Evolutionary conservation across 2,888 invertebrate genomes (phyloP), one percentile per base, ranked within the genome.

Genomic region (Ditula angustiorana): DNA sequence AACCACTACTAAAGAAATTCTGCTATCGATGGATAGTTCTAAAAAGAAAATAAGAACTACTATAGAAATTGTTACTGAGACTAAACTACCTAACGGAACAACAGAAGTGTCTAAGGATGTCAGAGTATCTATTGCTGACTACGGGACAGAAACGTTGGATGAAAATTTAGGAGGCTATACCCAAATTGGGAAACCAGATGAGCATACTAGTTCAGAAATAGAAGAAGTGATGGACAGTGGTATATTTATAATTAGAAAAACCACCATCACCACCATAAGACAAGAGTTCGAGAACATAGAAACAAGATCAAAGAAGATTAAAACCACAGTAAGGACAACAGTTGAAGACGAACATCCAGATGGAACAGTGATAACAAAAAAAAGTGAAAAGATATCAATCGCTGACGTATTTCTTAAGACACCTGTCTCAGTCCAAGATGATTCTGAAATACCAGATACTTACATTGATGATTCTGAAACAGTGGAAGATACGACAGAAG

Each of bases 271-370:
- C 16, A 92, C 89, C 0, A 83, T 77, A 19, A 79, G 77, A 41
- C 87, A 92, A 78, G 84, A 87, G 69, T 90, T 82, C 67, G 84
- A 86, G 71, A 88, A 88, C 73, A 41, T 37, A 2, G 67, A 71
- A 44, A 75, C 70, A 16, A 79, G 69, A 28, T 77, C 79, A 8
- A 86, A 78, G 66, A 92, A 91, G 82, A 80, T 89, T 3, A 92
- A 88, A 76, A 90, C 88, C 5, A 80, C 77, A 2, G 76, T 87
- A 5, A 84, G 76, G 69, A 87, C 85, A 16, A 66, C 83, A 1
- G 80, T 79, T 60, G 90, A 90, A 81, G 90, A 93, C 71, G 86
- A 88, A 78, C 74, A 85, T 68, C 90, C 90, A 4, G 88, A 92
- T 76, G 90, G 91, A 2, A 85, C 88, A n/a, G 76, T 90, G 1